phyloP scores from a whole-genome alignment of 2,888 invertebrate genomes.

The Heteropelma amictum region DNA sequence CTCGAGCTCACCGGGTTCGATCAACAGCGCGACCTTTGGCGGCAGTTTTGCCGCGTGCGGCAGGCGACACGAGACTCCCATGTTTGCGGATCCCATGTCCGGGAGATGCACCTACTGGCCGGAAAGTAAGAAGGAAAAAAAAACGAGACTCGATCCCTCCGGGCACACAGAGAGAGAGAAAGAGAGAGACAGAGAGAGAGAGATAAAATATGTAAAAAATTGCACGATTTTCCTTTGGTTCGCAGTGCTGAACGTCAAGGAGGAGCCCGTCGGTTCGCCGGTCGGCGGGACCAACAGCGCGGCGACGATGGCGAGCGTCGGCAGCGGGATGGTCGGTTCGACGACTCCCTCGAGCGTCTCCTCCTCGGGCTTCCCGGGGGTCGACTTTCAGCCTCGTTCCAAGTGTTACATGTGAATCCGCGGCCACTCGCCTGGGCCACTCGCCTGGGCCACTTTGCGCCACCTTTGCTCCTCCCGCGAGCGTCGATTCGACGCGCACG shows the following conservation, averaged over 20 bases:
- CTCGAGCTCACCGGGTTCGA: constrained; percentile 65
- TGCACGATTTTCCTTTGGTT: too few species aligned
- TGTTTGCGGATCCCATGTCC: constrained; percentile 66
- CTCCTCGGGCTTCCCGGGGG: constrained; percentile 68
- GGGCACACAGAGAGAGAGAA: too few species aligned
- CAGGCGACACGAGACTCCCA: constrained; percentile 70
- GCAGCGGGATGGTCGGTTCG: constrained; percentile 70
- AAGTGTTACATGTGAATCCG: constrained; percentile 72
- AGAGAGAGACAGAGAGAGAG: not conserved
- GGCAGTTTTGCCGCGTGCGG: constrained; percentile 70
- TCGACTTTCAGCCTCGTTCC: constrained; percentile 73
- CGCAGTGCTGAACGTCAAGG: constrained; percentile 74
- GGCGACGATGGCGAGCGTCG: constrained; percentile 65
- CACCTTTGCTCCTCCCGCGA: too few species aligned
- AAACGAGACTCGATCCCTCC: too few species aligned
- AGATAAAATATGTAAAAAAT: not conserved
- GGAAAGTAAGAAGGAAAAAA: constrained; percentile 73
- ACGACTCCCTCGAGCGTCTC: constrained; percentile 70
- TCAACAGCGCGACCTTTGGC: constrained; percentile 68
- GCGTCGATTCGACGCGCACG: constrained; percentile 41
- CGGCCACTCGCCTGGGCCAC: not conserved
- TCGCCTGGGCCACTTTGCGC: too few species aligned
- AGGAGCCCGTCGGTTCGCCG: constrained; percentile 72
- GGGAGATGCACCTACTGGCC: constrained; percentile 72
- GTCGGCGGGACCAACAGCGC: constrained; percentile 66